A percentile compares a stretch with the other conserved stretches of the same genome.
These are phyloP conservation scores for Okamejei kenojei DNA, from an alignment of 2,797 vertebrate species.

Conservation along the genomic window DNA sequence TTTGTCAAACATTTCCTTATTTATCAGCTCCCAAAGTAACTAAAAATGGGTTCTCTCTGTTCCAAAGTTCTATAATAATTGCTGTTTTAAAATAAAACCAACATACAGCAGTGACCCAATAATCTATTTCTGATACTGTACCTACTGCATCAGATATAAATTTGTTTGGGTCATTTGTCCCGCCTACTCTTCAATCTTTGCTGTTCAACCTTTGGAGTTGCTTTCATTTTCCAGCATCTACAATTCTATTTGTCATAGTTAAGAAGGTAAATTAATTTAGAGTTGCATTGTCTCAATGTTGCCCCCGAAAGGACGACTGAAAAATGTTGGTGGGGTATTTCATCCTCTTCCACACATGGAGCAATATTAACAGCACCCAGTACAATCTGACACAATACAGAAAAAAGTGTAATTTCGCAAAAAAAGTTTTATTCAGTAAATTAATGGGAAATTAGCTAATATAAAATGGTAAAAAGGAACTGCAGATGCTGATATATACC, in stretches of 20 bases:
- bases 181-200: neutral
- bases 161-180: neutral
- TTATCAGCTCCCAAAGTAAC: neutral
- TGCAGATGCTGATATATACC: no score
- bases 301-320: conserved; percentile 8
- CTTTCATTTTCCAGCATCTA: neutral
- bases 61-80: neutral
- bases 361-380: neutral
- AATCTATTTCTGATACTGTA: neutral
- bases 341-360: neutral
- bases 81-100: neutral
- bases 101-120: neutral
- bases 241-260: neutral
- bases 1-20: neutral
- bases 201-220: neutral
- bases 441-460: neutral
- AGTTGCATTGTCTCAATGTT: conserved; percentile 7
- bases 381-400: neutral
- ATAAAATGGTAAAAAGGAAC: no score
- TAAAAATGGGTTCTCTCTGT: neutral
- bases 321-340: neutral
- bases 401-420: neutral
- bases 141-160: neutral
- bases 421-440: neutral
- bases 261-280: neutral